Percentiles rank a stretch among this genome's conserved stretches.
These are phyloP conservation scores for Cataglyphis hispanica DNA, from an alignment of 1,140 invertebrate genomes.

Conservation along the genomic window DNA sequence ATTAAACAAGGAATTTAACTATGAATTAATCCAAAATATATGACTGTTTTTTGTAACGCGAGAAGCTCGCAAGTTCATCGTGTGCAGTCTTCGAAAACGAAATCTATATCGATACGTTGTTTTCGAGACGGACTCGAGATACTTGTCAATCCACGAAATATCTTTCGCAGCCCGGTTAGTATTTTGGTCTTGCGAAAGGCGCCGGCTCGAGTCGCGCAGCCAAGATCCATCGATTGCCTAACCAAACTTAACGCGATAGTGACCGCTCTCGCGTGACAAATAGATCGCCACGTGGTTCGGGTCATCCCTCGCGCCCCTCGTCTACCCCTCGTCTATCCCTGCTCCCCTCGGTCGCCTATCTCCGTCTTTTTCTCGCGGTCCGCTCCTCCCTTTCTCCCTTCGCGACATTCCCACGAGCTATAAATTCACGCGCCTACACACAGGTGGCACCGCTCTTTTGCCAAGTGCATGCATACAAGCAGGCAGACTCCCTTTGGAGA, in stretches of 20 bases:
- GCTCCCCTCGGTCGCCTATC: conserved; percentile 40
- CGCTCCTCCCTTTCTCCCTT: conserved; percentile 57
- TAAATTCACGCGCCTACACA: conserved; percentile 79
- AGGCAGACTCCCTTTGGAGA: conserved; percentile 69
- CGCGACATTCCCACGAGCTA: conserved; percentile 71
- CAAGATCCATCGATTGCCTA: conserved; percentile 65
- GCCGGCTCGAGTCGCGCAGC: not conserved
- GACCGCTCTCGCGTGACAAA: conserved; percentile 77
- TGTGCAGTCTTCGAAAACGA: not conserved
- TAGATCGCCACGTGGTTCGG: conserved; percentile 74
- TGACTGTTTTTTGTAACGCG: not conserved
- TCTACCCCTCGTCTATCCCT: conserved; percentile 42
- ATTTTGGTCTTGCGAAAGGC: conserved; percentile 34
- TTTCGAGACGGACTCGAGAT: not conserved
- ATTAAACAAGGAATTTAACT: not conserved
- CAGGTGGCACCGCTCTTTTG: conserved; percentile 80
- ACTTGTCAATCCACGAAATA: conserved; percentile 40
- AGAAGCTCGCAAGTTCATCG: not conserved
- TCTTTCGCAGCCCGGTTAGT: conserved; percentile 19
- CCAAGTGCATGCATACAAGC: conserved; percentile 68
- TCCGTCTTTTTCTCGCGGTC: conserved; percentile 62
- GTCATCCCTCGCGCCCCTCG: conserved; percentile 43
- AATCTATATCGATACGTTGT: not conserved
- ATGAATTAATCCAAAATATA: not conserved
- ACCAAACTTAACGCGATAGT: conserved; percentile 69